Percentiles rank a stretch among this genome's conserved stretches.
These are phyloP conservation scores for Luffia ferchaultella DNA, from an alignment of 2,888 invertebrate species.

Conservation along the genomic window DNA sequence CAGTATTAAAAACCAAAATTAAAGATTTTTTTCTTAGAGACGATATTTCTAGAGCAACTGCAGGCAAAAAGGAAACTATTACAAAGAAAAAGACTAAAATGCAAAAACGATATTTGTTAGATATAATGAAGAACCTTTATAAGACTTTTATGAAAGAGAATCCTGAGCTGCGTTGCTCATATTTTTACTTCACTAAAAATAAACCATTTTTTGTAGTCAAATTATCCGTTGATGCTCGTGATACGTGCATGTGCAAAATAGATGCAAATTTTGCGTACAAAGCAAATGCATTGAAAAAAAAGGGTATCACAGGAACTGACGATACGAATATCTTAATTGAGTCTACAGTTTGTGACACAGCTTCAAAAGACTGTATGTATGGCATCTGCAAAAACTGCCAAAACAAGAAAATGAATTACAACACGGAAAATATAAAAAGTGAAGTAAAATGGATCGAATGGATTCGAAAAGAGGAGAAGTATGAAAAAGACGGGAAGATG, in stretches of 20 bases:
- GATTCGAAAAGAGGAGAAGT: too few relatives aligned
- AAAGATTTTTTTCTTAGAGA: too few relatives aligned
- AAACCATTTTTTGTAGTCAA: constrained; percentile 5
- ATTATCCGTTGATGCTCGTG: neutral
- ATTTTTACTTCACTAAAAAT: constrained; percentile 7
- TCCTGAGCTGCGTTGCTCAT: constrained; percentile 6
- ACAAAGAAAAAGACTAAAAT: too few relatives aligned
- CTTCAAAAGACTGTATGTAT: constrained; percentile 1
- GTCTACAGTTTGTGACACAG: constrained; percentile 4
- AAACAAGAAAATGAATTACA: neutral
- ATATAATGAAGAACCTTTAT: too few relatives aligned
- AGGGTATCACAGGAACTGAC: constrained; percentile 5
- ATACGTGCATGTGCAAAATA: constrained; percentile 2
- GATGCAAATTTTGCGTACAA: constrained; percentile 7
- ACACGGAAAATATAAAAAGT: neutral
- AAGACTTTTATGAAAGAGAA: too few relatives aligned
- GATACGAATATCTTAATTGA: constrained; percentile 6
- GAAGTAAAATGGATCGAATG: too few relatives aligned
- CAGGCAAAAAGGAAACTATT: constrained; percentile 7
- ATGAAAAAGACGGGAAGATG: too few relatives aligned
- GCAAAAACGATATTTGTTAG: too few relatives aligned
- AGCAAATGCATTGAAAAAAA: constrained; percentile 7
- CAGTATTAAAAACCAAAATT: too few relatives aligned
- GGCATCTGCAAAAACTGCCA: neutral
- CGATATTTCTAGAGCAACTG: too few relatives aligned